Evolutionary conservation across 1,140 invertebrate species (phyloP).

Genomic region (Hycleus phaleratus): DNA sequence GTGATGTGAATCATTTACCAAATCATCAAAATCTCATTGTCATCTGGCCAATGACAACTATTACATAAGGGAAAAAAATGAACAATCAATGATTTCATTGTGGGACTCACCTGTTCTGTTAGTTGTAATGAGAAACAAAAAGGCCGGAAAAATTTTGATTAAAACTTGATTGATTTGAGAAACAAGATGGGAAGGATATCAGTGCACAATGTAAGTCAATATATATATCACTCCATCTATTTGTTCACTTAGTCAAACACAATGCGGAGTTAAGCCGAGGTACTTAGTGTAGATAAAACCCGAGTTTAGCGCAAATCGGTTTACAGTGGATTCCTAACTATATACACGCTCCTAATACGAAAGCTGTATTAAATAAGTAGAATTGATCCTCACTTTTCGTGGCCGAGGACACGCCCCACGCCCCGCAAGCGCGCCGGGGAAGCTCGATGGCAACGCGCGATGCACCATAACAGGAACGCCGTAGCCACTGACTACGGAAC

Average conservation of each 20-base stretch:
- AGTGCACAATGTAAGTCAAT: conserved; percentile 36
- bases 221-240: conserved; percentile 42
- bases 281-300: conserved; percentile 44
- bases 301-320: conserved; percentile 43
- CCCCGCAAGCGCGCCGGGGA: conserved; percentile 23
- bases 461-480: conserved; percentile 10
- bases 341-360: conserved; percentile 44
- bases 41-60: too few relatives aligned
- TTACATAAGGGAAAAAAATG: too few relatives aligned
- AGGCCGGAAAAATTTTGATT: too few relatives aligned
- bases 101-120: too few relatives aligned
- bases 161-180: too few relatives aligned
- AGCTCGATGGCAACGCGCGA: conserved; percentile 18
- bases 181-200: too few relatives aligned
- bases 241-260: conserved; percentile 44
- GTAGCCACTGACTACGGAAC: conserved; percentile 7
- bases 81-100: too few relatives aligned
- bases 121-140: too few relatives aligned
- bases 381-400: conserved; percentile 44
- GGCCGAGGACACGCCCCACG: conserved; percentile 34
- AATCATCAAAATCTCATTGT: too few relatives aligned
- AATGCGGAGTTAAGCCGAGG: conserved; percentile 40
- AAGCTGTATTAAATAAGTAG: conserved; percentile 44
- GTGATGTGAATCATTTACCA: background rate
- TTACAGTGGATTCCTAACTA: conserved; percentile 44